Percentiles rank a stretch among this genome's conserved stretches.
Evolutionary conservation across 2,797 vertebrate species (phyloP).

Genomic region (Oryzias dopingdopingensis): DNA sequence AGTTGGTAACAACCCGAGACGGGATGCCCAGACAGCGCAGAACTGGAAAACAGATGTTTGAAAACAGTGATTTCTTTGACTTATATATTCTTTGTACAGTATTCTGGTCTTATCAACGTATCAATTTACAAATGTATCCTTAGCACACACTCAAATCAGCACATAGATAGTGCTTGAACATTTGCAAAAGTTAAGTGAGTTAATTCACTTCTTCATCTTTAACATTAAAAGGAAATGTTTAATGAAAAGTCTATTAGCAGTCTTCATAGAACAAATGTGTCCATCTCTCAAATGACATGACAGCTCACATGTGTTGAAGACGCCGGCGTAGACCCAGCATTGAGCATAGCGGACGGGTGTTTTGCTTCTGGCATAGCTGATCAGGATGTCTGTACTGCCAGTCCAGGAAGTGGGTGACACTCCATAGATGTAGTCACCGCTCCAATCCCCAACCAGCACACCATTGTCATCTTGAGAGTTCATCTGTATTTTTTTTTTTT

Average conservation of each 20-base stretch:
- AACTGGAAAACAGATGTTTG: slow-evolving; percentile 70
- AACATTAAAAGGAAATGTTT: too few species aligned
- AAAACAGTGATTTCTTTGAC: too few species aligned
- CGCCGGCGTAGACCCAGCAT: slow-evolving; percentile 96
- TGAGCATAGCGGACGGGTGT: slow-evolving; percentile 87
- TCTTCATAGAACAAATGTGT: background rate
- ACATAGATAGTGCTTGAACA: too few species aligned
- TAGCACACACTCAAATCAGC: too few species aligned
- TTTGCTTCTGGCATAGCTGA: slow-evolving; percentile 78
- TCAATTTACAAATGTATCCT: too few species aligned
- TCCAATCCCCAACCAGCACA: slow-evolving; percentile 90
- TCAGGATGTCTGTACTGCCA: slow-evolving; percentile 91
- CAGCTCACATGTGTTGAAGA: slow-evolving; percentile 93
- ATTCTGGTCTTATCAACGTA: too few species aligned
- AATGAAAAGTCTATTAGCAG: background rate
- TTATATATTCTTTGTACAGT: too few species aligned
- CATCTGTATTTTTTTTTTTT: slow-evolving; percentile 69
- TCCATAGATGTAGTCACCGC: slow-evolving; percentile 84
- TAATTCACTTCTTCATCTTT: too few species aligned
- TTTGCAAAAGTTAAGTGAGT: too few species aligned
- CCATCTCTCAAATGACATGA: background rate
- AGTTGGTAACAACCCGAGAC: slow-evolving; percentile 88
- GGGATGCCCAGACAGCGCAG: slow-evolving; percentile 93
- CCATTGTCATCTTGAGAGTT: slow-evolving; percentile 90
- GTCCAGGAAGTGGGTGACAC: slow-evolving; percentile 95